Evolutionary conservation across 1,140 invertebrate genomes (phyloP), one percentile per base, ranked within the genome.

Genomic region (Hycleus phaleratus): DNA sequence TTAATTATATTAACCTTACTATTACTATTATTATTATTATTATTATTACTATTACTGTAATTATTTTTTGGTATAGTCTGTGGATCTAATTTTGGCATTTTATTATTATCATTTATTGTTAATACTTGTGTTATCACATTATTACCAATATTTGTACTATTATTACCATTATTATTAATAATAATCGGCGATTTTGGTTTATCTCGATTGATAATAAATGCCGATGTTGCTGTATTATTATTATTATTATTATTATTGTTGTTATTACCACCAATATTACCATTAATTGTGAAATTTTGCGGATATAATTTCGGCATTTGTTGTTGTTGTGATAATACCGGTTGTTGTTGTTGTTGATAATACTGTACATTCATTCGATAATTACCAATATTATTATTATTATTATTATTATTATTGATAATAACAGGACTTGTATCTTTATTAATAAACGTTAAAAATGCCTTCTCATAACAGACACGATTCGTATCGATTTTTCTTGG

Each of bases 31-130:
- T 32, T 32, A 32, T 5, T 32, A 32, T 32, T 3, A 32, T 32
- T 32, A 32, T 3, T 6, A 32, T 32, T 32, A 32, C 6, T 32
- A 5, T 5, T 5, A 32, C 32, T 32, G 7, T 32, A 32, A 32
- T 32, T 32, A 32, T 32, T 32, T 32, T 18, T 7, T 32, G 7
- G 4, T 32, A 32, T 32, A 32, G 32, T 32, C 7, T 61, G 58
- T 12, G 48, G 49, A 40, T 54, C 55, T 12, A 62, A 40, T 42
- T 56, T 44, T 10, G 63, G 60, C 57, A 59, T 61, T 40, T 61
- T 47, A 11, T 64, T 47, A 11, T 64, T 24, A 32, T 32, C 32
- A 32, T 32, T 7, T 32, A 32, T 7, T 2, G 32, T 32, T 32
- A 32, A 32, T 32, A 32, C 32, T 32, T 32, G 4, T 2, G 32